Evolutionary conservation across 2,888 invertebrate genomes (phyloP).

Genomic region (Perdita meconis): DNA sequence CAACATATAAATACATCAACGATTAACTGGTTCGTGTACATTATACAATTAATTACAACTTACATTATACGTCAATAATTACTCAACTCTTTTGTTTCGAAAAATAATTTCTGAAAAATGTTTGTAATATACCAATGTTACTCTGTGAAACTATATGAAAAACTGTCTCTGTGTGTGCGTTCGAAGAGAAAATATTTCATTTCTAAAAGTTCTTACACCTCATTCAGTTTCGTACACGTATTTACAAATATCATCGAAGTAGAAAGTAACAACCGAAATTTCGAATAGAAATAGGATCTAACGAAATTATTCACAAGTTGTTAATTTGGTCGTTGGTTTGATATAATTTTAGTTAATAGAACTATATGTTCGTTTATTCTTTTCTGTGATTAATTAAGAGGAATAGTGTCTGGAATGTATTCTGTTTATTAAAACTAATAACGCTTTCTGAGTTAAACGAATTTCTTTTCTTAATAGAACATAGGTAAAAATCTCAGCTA

Average conservation of each 20-base stretch:
- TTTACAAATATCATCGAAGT: conserved; percentile 41
- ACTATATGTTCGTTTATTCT: conserved; percentile 5
- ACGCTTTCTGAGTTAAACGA: background rate
- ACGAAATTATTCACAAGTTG: background rate
- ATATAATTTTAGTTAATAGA: conserved; percentile 11
- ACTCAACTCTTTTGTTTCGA: conserved; percentile 8
- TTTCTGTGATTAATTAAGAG: background rate
- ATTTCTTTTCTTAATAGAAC: background rate
- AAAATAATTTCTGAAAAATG: conserved; percentile 27
- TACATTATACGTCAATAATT: conserved; percentile 10
- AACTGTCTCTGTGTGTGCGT: conserved; percentile 36
- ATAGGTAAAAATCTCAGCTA: conserved; percentile 35
- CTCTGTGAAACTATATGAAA: background rate
- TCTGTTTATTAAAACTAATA: background rate
- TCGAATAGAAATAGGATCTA: conserved; percentile 1
- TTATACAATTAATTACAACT: conserved; percentile 48
- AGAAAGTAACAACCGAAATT: conserved; percentile 37
- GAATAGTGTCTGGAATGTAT: conserved; percentile 49
- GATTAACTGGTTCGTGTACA: conserved; percentile 26
- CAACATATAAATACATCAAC: conserved; percentile 38
- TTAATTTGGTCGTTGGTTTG: conserved; percentile 39
- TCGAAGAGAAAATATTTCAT: conserved; percentile 36
- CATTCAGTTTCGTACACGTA: conserved; percentile 11
- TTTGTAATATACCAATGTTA: conserved; percentile 1
- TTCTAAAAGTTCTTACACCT: background rate